Evolutionary conservation across 2,797 vertebrate genomes (phyloP).

Genomic region (Sebastes diaconus): DNA sequence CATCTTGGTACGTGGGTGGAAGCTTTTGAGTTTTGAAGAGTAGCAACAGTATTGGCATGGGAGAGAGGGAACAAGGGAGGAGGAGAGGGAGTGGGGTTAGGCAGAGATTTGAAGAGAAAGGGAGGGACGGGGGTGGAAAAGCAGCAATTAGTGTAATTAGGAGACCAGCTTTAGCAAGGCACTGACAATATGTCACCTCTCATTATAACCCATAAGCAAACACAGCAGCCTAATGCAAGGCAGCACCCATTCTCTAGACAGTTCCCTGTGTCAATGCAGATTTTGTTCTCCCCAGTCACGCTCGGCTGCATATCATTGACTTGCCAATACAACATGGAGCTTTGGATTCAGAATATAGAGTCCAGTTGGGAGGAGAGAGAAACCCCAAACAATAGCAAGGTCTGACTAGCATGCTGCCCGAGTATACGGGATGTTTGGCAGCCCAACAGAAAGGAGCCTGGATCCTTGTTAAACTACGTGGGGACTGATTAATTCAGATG

Average conservation of each 20-base stretch:
- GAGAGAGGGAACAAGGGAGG: conserved; percentile 41
- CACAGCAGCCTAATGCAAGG: conserved; percentile 72
- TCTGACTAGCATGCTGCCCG: conserved; percentile 42
- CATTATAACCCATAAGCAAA: conserved; percentile 82
- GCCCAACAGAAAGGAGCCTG: conserved; percentile 22
- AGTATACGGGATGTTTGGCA: conserved; percentile 41
- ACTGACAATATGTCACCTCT: conserved; percentile 85
- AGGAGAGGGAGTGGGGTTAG: background rate
- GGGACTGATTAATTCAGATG: conserved; percentile 43
- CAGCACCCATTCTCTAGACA: conserved; percentile 72
- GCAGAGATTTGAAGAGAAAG: conserved; percentile 30
- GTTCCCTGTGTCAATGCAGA: conserved; percentile 77
- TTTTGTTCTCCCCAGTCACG: conserved; percentile 69
- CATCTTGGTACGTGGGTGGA: conserved; percentile 60
- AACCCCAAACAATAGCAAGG: conserved; percentile 59
- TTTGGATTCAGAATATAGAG: conserved; percentile 66
- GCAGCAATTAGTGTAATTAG: conserved; percentile 85
- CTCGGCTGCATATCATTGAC: conserved; percentile 70
- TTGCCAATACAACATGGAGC: conserved; percentile 76
- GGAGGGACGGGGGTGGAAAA: conserved; percentile 64
- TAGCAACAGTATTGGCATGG: conserved; percentile 53
- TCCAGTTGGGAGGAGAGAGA: conserved; percentile 38
- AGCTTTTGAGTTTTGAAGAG: conserved; percentile 62
- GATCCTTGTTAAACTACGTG: conserved; percentile 28
- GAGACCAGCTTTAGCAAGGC: conserved; percentile 78